Conservation (phyloP, 2,888 invertebrate genomes). For the Tortricodes alternella region DNA sequence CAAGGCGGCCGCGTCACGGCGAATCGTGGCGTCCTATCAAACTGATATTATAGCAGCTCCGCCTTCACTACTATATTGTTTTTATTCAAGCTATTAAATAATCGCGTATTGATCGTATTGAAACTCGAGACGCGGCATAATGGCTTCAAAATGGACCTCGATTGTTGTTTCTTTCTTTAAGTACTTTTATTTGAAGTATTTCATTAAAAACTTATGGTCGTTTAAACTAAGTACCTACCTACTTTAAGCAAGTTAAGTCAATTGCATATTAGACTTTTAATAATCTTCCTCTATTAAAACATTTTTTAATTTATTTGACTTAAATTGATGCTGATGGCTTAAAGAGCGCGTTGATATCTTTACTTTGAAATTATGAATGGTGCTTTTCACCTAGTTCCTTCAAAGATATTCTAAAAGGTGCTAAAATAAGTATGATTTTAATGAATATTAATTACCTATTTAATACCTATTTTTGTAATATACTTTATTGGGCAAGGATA, state of each 20-base stretch:
- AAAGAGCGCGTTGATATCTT: conserved; percentile 55
- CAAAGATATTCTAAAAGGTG: too few relatives aligned
- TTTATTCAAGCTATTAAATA: conserved; percentile 79
- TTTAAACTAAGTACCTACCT: too few relatives aligned
- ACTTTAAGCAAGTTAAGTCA: neutral
- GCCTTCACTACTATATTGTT: conserved; percentile 73
- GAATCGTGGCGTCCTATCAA: conserved; percentile 79
- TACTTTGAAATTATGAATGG: conserved; percentile 32
- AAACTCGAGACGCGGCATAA: conserved; percentile 46
- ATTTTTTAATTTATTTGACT: too few relatives aligned
- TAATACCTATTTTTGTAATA: too few relatives aligned
- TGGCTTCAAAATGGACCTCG: conserved; percentile 46
- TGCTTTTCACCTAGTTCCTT: neutral
- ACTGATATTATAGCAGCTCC: conserved; percentile 77
- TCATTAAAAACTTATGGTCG: neutral
- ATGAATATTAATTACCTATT: too few relatives aligned
- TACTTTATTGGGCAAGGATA: too few relatives aligned
- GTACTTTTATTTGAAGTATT: too few relatives aligned
- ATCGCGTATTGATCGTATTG: conserved; percentile 62
- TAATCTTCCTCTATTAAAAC: too few relatives aligned
- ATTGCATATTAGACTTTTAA: too few relatives aligned
- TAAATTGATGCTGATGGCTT: too few relatives aligned
- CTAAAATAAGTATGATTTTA: too few relatives aligned
- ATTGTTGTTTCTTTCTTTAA: neutral
- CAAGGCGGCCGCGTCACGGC: conserved; percentile 74